phyloP scores from a whole-genome alignment of 2,113 vertebrate species.

The Callorhinus ursinus region DNA sequence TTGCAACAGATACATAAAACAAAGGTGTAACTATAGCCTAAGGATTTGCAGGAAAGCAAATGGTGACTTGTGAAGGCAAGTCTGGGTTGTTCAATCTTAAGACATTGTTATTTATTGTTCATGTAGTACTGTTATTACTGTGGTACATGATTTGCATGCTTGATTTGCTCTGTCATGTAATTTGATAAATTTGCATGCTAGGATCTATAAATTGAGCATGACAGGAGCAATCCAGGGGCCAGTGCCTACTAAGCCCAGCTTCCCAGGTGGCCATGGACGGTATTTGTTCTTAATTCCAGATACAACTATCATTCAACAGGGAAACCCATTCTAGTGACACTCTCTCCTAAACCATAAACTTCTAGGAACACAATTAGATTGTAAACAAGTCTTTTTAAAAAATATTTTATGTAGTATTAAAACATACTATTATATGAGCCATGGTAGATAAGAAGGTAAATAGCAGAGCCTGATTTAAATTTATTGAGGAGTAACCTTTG shows the following conservation, averaged over 20 bases:
- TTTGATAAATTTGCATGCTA: constrained; percentile 32
- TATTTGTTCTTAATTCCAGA: background rate
- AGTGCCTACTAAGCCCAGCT: background rate
- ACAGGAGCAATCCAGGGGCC: background rate
- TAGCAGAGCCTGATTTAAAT: background rate
- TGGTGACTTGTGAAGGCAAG: background rate
- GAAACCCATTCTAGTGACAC: background rate
- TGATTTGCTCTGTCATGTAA: constrained; percentile 40
- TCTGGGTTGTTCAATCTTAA: background rate
- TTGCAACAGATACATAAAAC: background rate
- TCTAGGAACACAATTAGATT: background rate
- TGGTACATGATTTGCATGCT: background rate
- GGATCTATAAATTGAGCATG: background rate
- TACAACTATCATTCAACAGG: background rate
- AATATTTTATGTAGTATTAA: background rate
- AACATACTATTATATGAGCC: background rate
- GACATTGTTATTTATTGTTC: constrained; percentile 1
- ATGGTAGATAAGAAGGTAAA: background rate
- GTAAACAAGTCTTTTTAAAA: background rate
- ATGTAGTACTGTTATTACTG: background rate
- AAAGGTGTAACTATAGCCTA: background rate
- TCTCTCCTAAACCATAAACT: background rate
- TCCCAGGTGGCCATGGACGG: background rate
- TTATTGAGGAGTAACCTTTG: background rate
- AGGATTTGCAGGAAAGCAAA: background rate